Conservation (phyloP, 2,888 invertebrate species). For the Hecatera dysodea region DNA sequence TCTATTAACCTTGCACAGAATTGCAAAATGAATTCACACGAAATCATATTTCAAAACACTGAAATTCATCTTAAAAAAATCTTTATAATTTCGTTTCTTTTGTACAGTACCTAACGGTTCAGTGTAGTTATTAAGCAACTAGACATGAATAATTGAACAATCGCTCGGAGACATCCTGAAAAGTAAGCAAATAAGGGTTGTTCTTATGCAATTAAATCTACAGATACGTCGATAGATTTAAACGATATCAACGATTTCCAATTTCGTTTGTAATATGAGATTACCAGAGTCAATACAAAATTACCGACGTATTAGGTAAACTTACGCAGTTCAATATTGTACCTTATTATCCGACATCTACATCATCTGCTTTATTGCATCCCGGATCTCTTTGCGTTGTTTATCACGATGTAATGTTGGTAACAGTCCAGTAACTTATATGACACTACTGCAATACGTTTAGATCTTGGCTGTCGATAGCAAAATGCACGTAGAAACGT, state of each 20-base stretch:
- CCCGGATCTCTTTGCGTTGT: neutral
- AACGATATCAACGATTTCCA: conserved; percentile 26
- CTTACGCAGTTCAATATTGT: neutral
- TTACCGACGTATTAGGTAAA: neutral
- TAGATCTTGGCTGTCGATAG: neutral
- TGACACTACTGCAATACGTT: too few relatives aligned
- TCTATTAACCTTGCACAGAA: conserved; percentile 61
- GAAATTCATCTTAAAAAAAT: conserved; percentile 55
- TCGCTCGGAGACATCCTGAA: neutral
- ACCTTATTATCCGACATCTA: neutral
- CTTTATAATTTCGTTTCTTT: conserved; percentile 20
- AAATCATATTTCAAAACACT: conserved; percentile 60
- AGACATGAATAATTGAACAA: neutral
- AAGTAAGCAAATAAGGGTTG: too few relatives aligned
- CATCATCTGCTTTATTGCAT: too few relatives aligned
- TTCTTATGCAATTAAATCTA: conserved; percentile 26
- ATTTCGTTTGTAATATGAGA: neutral
- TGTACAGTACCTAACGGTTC: neutral
- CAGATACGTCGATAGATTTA: conserved; percentile 1
- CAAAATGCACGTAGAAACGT: neutral
- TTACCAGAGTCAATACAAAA: neutral
- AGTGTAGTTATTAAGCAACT: neutral
- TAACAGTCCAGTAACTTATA: neutral
- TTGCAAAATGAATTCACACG: conserved; percentile 68
- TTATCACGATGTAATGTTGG: neutral